phyloP scores from a whole-genome alignment of 1,140 invertebrate species.

The Pentalonia nigronervosa region DNA sequence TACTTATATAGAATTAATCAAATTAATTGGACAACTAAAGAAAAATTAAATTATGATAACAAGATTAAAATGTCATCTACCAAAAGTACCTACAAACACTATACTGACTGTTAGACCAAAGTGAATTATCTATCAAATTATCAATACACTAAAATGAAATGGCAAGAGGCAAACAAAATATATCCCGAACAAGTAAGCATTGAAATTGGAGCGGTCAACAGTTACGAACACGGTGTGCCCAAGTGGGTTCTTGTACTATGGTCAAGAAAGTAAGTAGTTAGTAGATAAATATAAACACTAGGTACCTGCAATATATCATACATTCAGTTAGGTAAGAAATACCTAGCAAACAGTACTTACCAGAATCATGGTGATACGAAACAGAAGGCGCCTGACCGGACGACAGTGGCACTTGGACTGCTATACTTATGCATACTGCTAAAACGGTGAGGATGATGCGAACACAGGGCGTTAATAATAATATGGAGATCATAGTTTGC shows the following conservation, averaged over 20 bases:
- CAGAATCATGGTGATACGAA: constrained; percentile 52
- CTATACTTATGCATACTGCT: neutral
- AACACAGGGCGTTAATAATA: constrained; percentile 33
- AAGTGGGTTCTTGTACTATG: neutral
- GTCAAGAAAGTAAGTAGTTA: neutral
- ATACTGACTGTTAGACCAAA: neutral
- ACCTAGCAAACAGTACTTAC: neutral
- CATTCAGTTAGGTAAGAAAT: neutral
- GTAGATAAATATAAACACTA: neutral
- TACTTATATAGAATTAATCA: neutral
- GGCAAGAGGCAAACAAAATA: neutral
- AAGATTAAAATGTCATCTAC: no score
- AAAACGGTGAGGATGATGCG: neutral
- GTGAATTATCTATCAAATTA: neutral
- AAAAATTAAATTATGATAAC: no score
- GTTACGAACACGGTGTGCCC: neutral
- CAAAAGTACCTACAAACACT: no score
- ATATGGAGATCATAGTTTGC: constrained; percentile 48
- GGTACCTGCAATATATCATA: neutral
- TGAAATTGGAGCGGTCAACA: neutral
- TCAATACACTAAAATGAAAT: neutral
- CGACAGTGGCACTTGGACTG: neutral
- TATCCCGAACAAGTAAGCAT: neutral
- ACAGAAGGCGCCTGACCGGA: constrained; percentile 23
- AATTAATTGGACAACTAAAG: no score